phyloP scores from a whole-genome alignment of 1,140 invertebrate genomes.

The Coptotermes formosanus region DNA sequence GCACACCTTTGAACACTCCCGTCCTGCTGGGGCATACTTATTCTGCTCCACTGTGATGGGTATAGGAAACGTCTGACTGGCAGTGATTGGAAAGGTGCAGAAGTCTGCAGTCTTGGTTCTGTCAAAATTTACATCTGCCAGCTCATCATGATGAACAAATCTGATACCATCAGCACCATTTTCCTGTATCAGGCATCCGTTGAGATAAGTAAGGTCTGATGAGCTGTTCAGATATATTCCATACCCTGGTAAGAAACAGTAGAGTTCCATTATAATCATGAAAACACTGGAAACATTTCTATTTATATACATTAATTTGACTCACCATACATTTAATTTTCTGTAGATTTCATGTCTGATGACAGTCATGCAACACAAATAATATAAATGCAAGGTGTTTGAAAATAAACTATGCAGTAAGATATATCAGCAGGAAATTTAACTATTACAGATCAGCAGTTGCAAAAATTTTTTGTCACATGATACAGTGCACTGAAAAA shows the following conservation, averaged over 20 bases:
- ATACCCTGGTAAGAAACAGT: constrained; percentile 59
- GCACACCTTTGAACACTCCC: constrained; percentile 64
- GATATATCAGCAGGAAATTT: no score
- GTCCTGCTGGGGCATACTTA: constrained; percentile 50
- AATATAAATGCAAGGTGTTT: no score
- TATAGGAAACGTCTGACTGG: constrained; percentile 79
- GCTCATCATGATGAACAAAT: constrained; percentile 77
- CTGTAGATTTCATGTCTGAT: no score
- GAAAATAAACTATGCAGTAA: no score
- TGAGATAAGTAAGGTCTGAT: constrained; percentile 69
- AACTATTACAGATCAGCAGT: no score
- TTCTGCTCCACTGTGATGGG: constrained; percentile 74
- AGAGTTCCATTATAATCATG: no score
- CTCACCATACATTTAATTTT: no score
- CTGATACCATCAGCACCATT: constrained; percentile 86
- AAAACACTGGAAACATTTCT: no score
- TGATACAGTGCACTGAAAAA: no score
- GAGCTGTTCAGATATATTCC: constrained; percentile 88
- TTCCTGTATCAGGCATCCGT: constrained; percentile 68
- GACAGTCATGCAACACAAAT: no score
- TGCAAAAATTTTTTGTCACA: no score
- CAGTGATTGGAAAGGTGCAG: constrained; percentile 76
- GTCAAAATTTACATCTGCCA: constrained; percentile 66
- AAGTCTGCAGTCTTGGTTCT: constrained; percentile 74
- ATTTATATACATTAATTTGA: no score